A percentile compares a stretch with the other conserved stretches of the same genome.
Conservation (phyloP, 2,888 invertebrate genomes). For the Agonopterix alstromeriana region DNA sequence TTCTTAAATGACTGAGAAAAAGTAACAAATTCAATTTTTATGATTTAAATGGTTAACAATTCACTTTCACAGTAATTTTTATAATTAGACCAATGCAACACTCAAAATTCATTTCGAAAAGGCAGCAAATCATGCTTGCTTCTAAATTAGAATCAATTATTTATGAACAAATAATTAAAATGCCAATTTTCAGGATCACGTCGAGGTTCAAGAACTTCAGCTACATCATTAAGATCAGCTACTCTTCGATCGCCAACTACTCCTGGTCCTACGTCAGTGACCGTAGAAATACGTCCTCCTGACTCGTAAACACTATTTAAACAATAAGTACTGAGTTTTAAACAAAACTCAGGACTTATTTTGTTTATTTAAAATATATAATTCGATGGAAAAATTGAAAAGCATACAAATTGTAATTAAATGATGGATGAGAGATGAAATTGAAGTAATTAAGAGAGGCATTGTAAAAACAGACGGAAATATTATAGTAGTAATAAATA, state of each 20-base stretch:
- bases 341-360: too few relatives aligned
- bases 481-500: slow-evolving; percentile 5
- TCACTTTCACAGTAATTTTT: too few relatives aligned
- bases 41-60: too few relatives aligned
- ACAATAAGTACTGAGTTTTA: neutral
- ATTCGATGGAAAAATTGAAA: neutral
- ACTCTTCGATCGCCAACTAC: slow-evolving; percentile 63
- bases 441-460: neutral
- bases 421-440: neutral
- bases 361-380: neutral
- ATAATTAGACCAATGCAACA: too few relatives aligned
- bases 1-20: too few relatives aligned
- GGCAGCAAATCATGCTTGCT: too few relatives aligned
- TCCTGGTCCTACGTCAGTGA: slow-evolving; percentile 76
- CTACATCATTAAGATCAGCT: slow-evolving; percentile 82
- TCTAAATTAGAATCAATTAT: too few relatives aligned
- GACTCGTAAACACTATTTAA: slow-evolving; percentile 55
- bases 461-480: neutral
- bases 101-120: too few relatives aligned
- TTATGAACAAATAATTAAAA: too few relatives aligned
- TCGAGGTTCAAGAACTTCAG: slow-evolving; percentile 86
- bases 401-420: too few relatives aligned
- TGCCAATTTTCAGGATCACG: slow-evolving; percentile 61
- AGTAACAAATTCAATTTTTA: too few relatives aligned
- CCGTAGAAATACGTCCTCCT: slow-evolving; percentile 86